Evolutionary conservation across 2,113 vertebrate species (phyloP), one percentile per base, ranked within the genome.

Genomic region (Pristiophorus japonicus): DNA sequence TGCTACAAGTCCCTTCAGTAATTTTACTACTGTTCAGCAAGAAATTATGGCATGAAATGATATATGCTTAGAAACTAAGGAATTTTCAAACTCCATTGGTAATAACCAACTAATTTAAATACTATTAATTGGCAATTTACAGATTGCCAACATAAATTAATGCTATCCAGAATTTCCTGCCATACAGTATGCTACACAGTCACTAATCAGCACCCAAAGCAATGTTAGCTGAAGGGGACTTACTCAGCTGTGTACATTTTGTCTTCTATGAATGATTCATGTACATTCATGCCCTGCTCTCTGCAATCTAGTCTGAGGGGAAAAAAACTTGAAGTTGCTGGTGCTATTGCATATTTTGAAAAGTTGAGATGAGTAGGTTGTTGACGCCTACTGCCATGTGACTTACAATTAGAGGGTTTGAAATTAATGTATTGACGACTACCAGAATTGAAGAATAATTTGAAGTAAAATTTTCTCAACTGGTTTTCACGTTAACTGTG

Each of bases 21-120:
- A 97, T 97, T 96, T n/a, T 70, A 70, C 66, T 96, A 96, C 96
- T 34, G 95, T 94, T 95, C 97, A 95, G 70, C 95, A 96, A 97
- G 97, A 98, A 98, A 97, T 96, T 97, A 97, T 98, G 97, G 97
- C 97, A 70, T 94, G 27, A 94, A 94, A 94, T 14, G 42, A 47
- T 92, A 34, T 65, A 91, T 92, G 63, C 62, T 94, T 66, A 94
- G 91, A 92, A 92, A 92, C 34, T 63, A 87, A 47, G 45, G 47
- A 38, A 38, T 92, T 91, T 91, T 70, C 34, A 93, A 94, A 47
- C 65, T 45, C 45, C 20, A 94, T 94, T 34, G n/a, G 45, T 70
- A 51, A 85, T 63, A 70, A 11, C 7, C 24, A 95, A 63, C 59
- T 92, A 67, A 51, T 59, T 45, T 55, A 95, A 95, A 96, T 95